Evolutionary conservation across 23 tunicate genomes (phyloP), one percentile per base, ranked within the genome.

Genomic region (Trididemnum miniatum): DNA sequence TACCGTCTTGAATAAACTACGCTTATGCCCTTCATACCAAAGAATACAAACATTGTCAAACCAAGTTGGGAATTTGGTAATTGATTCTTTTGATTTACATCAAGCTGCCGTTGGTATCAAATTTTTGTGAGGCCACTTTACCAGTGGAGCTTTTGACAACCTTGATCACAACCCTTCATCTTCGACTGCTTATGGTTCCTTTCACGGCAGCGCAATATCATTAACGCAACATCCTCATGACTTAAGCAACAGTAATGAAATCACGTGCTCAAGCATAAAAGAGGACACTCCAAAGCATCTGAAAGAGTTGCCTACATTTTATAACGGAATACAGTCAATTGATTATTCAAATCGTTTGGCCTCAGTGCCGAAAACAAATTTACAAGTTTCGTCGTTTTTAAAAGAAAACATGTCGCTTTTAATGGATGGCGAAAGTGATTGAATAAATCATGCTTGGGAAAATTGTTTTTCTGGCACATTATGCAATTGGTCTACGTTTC

Each of bases 301-400:
- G 69, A 62, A 62, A 62, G 69, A 62, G 27, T 62, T 62, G 69
- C 30, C 69, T 4, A 20, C 69, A n/a, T 62, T 62, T 62, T 62
- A 62, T 62, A 25, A 26, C 27, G 4, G 5, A 62, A 62, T 62
- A 25, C 69, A 62, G 30, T 22, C 30, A 9, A 22, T 62, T 25
- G 69, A 62, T 26, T 62, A 22, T 62, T n/a, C 30, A 4, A 62
- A 62, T 22, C 27, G 69, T 25, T 62, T 22, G 4, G 30, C 30
- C 23, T 22, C 30, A 25, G 30, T 62, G 30, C 69, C 69, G 22
- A n/a, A 20, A 22, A 9, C 30, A 5, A 26, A n/a, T 62, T 25
- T 62, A 4, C 4, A 62, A n/a, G 29, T 25, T 22, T 62, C 69
- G 30, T n/a, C 69, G 27, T 62, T 62, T 25, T 22, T 62, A 22